Percentiles rank a stretch among this genome's conserved stretches.
These are phyloP conservation scores for Sitophilus oryzae DNA, from an alignment of 1,140 invertebrate genomes.

Conservation along the genomic window DNA sequence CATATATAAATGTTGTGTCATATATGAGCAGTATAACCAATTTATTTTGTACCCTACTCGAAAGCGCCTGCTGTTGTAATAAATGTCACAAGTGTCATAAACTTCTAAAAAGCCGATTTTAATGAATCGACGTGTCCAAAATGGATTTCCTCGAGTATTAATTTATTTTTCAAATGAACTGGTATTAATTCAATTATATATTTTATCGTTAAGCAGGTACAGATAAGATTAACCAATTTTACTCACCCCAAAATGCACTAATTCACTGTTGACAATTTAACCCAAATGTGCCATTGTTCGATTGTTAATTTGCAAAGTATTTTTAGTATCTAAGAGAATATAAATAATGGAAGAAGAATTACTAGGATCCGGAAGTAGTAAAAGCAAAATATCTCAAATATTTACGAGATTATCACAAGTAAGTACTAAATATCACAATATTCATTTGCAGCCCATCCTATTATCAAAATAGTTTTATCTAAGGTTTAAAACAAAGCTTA, in stretches of 20 bases:
- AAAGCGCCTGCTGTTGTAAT: too few species aligned
- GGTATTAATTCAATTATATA: neutral
- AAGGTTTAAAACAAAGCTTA: too few species aligned
- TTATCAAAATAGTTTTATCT: too few species aligned
- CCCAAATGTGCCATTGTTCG: neutral
- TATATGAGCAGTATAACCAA: too few species aligned
- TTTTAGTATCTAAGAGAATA: neutral
- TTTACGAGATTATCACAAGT: constrained; percentile 55
- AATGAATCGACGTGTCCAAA: constrained; percentile 31
- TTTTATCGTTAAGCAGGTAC: constrained; percentile 6
- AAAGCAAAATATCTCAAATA: constrained; percentile 51
- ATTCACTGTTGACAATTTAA: neutral
- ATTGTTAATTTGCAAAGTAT: neutral
- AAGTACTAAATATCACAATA: constrained; percentile 24
- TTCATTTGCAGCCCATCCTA: too few species aligned
- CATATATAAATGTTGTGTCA: too few species aligned
- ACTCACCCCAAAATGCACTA: neutral
- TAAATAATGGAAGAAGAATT: constrained; percentile 55
- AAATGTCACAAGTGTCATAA: too few species aligned
- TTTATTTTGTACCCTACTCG: too few species aligned
- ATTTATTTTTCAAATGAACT: neutral
- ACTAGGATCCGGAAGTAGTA: constrained; percentile 41
- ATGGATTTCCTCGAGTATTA: constrained; percentile 18
- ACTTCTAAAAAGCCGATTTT: neutral
- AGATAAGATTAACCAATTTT: neutral